Evolutionary conservation across 2,888 invertebrate genomes (phyloP), one percentile per base, ranked within the genome.

Genomic region (Diachrysia chrysitis): DNA sequence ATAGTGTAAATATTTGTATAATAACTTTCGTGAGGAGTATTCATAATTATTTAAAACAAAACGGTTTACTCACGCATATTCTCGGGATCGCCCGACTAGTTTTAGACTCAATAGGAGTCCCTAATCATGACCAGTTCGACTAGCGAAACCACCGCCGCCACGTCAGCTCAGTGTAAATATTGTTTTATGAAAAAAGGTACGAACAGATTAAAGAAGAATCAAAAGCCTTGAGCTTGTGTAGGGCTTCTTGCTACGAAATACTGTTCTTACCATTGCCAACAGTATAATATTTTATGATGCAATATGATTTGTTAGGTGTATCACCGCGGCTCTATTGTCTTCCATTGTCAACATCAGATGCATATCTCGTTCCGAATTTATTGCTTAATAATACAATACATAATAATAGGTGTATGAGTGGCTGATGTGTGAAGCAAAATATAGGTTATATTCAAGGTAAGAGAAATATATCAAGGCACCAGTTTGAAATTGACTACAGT

Each of bases 251-350:
- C 37, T 37, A 37, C 16, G 2, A 2, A 14, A 59, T 71, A 58
- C n/a, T 21, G 32, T 66, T 60, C 17, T n/a, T 29, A 19, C 19
- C 19, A 12, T 21, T n/a, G n/a, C n/a, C n/a, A n/a, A n/a, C n/a
- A n/a, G n/a, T n/a, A n/a, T n/a, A n/a, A n/a, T n/a, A n/a, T n/a
- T 61, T 53, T 35, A 58, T 76, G 73, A 69, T 59, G 76, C 59
- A 76, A 76, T 73, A 76, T 76, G 76, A 76, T 76, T 76, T 73
- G 76, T 66, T 69, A 73, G 76, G 76, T 76, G 76, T 76, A 73
- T 76, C 73, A 61, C 69, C 65, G 75, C 4, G 69, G 75, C 69
- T 63, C 76, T 35, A 76, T 76, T 76, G 76, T 76, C 2, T 76
- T 76, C 76, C 69, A 76, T 69, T 76, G 76, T 76, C 76, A 76